Conservation (phyloP, 2,888 invertebrate species). For the Hypercompe scribonia region DNA sequence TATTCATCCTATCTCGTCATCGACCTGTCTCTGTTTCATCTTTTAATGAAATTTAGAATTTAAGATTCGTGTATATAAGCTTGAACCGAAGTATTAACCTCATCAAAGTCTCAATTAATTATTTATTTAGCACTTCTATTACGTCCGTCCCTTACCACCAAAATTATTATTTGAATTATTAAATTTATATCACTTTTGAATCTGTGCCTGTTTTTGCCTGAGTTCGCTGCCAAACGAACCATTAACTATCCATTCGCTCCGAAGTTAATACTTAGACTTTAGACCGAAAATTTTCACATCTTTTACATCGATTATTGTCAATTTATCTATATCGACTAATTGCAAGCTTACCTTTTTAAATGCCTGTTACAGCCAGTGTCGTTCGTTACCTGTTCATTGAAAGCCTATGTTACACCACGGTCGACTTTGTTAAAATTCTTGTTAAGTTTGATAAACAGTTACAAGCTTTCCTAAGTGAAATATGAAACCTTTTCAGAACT, state of each 20-base stretch:
- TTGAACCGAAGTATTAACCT: not conserved
- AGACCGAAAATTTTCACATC: not conserved
- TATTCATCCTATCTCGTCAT: too few species aligned
- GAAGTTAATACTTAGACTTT: not conserved
- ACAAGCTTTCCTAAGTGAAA: not conserved
- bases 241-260: not conserved
- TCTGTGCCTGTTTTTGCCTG: not conserved
- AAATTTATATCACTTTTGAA: not conserved
- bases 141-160: not conserved
- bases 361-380: slow-evolving; percentile 33
- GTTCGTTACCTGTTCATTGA: slow-evolving; percentile 42
- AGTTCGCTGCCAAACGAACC: not conserved
- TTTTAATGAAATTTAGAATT: not conserved
- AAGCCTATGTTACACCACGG: not conserved
- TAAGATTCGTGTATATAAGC: not conserved
- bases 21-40: not conserved
- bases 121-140: not conserved
- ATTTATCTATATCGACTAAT: slow-evolving; percentile 28
- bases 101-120: not conserved
- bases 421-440: not conserved
- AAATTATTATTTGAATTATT: not conserved
- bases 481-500: not conserved
- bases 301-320: slow-evolving; percentile 41
- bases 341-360: slow-evolving; percentile 22
- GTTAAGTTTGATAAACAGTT: not conserved